These are phyloP conservation scores for Drosophila sp. DNA, from an alignment of 1,140 invertebrate genomes.

Conservation along the genomic window DNA sequence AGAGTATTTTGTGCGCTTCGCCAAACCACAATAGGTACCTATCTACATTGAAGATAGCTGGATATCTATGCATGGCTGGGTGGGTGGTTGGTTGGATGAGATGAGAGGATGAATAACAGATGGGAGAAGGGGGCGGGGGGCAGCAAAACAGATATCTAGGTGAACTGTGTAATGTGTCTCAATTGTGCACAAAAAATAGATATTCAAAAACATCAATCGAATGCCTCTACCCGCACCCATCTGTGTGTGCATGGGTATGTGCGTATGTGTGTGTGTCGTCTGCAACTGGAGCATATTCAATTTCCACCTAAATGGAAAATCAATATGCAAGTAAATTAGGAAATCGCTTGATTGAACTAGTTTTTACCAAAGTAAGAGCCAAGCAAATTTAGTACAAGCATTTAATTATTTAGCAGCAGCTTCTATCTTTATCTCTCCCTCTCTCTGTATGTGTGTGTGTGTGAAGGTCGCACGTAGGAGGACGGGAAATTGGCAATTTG, in stretches of 20 bases:
- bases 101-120: constrained; percentile 4
- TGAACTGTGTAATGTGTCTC: constrained; percentile 72
- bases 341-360: constrained; percentile 59
- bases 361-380: not conserved
- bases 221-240: not conserved
- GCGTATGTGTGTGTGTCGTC: constrained; percentile 18
- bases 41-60: not conserved
- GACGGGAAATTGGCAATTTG: constrained; percentile 8
- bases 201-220: constrained; percentile 63
- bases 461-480: no score
- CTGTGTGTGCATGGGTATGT: constrained; percentile 11
- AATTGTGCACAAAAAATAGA: constrained; percentile 60
- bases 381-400: not conserved
- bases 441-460: no score
- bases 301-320: constrained; percentile 42
- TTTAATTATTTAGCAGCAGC: constrained; percentile 1
- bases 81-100: constrained; percentile 16
- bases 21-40: constrained; percentile 36
- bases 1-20: constrained; percentile 16
- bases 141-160: constrained; percentile 51
- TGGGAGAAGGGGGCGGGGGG: not conserved
- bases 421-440: not conserved
- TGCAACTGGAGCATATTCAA: constrained; percentile 22
- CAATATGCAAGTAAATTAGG: constrained; percentile 60
- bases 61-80: constrained; percentile 28